phyloP scores from a whole-genome alignment of 2,888 invertebrate genomes.

The Drosophila dives region DNA sequence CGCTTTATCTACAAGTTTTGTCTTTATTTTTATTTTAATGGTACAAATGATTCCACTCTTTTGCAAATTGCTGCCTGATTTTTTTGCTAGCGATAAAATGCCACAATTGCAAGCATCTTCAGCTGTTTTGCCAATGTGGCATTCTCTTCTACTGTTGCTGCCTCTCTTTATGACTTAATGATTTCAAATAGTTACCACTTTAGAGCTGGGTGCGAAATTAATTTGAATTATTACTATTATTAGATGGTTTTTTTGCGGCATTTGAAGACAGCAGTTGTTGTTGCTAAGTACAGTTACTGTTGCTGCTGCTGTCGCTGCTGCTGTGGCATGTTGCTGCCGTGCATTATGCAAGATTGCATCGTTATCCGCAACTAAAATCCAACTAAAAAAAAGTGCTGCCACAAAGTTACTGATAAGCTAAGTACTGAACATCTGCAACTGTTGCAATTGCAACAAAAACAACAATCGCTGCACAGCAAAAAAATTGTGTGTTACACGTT shows the following conservation, averaged over 20 bases:
- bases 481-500: neutral
- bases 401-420: conserved; percentile 52
- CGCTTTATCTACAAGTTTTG: conserved; percentile 76
- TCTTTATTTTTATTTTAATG: conserved; percentile 82
- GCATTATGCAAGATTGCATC: conserved; percentile 56
- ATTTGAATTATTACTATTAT: conserved; percentile 79
- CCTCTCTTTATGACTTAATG: conserved; percentile 74
- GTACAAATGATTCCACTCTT: conserved; percentile 68
- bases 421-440: conserved; percentile 38
- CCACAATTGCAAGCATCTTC: conserved; percentile 20
- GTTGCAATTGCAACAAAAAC: conserved; percentile 19
- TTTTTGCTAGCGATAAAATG: conserved; percentile 57
- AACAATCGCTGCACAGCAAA: conserved; percentile 21
- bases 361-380: conserved; percentile 55
- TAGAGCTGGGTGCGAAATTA: conserved; percentile 70
- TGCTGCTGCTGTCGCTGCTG: conserved; percentile 21
- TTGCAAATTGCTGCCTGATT: conserved; percentile 69
- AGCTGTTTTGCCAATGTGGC: conserved; percentile 4
- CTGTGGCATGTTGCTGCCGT: conserved; percentile 48
- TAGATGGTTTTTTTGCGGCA: conserved; percentile 65
- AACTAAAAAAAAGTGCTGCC: conserved; percentile 41
- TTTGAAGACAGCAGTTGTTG: conserved; percentile 28
- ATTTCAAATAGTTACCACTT: conserved; percentile 69
- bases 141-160: conserved; percentile 1
- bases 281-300: conserved; percentile 45